Evolutionary conservation across 2,113 vertebrate genomes (phyloP).

Genomic region (Pardalotus punctatus): DNA sequence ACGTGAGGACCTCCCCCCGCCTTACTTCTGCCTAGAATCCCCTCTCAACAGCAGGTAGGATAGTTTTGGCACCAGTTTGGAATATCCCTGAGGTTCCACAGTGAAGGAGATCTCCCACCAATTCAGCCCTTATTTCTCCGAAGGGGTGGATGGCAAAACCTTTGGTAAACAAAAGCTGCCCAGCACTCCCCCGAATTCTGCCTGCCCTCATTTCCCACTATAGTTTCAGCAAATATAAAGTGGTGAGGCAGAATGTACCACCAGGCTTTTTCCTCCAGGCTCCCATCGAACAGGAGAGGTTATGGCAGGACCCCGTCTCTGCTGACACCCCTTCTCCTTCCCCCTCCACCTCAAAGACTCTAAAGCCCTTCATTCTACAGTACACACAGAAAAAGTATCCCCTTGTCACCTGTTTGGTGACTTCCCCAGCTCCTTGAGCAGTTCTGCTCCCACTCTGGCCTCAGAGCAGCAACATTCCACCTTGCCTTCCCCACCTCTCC

Average conservation of each 20-base stretch:
- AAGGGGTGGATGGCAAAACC: not conserved
- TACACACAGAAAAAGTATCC: not conserved
- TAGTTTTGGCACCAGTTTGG: not conserved
- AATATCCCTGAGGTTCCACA: not conserved
- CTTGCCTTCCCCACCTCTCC: not conserved
- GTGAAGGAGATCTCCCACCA: not conserved
- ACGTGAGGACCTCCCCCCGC: not conserved
- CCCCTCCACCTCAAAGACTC: not conserved
- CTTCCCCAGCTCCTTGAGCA: not conserved
- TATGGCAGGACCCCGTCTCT: not conserved
- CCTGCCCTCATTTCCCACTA: not conserved
- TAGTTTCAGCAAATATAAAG: not conserved
- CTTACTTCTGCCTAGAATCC: not conserved
- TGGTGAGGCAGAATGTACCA: not conserved
- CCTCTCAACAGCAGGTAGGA: not conserved
- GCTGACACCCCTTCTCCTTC: not conserved
- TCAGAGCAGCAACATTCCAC: not conserved
- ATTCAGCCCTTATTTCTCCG: not conserved
- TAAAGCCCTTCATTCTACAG: not conserved
- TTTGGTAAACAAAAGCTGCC: not conserved
- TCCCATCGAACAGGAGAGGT: not conserved
- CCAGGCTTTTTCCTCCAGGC: not conserved
- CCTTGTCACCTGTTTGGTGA: not conserved
- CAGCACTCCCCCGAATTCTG: not conserved
- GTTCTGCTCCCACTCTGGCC: not conserved